A percentile compares a stretch with the other conserved stretches of the same genome.
phyloP scores from a whole-genome alignment of 35 echinoderm and acorn worm species.

The Lytechinus pictus region DNA sequence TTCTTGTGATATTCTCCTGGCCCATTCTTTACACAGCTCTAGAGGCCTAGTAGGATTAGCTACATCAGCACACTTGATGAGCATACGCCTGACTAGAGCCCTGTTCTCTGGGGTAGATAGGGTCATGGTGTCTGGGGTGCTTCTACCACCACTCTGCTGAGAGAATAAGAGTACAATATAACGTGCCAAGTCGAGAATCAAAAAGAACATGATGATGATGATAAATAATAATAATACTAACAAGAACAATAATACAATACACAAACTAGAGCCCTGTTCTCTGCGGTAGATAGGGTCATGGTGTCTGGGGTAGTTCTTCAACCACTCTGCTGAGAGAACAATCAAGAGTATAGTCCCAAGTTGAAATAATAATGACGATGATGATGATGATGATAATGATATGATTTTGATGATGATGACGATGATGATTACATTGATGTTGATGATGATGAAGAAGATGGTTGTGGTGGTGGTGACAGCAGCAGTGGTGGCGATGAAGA shows the following conservation, averaged over 20 bases:
- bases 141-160: slow-evolving; percentile 73
- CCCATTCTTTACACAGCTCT: slow-evolving; percentile 84
- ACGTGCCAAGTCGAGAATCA: too few species aligned
- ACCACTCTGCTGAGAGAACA: slow-evolving; percentile 62
- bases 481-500: too few species aligned
- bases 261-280: slow-evolving; percentile 81
- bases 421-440: too few species aligned
- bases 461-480: too few species aligned
- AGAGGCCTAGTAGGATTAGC: slow-evolving; percentile 88
- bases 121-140: slow-evolving; percentile 72
- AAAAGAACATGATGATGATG: too few species aligned
- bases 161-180: not conserved
- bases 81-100: slow-evolving; percentile 85
- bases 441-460: too few species aligned
- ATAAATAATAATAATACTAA: too few species aligned
- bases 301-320: slow-evolving; percentile 77
- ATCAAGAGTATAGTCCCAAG: too few species aligned
- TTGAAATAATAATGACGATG: too few species aligned
- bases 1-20: slow-evolving; percentile 91
- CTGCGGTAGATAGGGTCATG: slow-evolving; percentile 65
- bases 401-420: too few species aligned
- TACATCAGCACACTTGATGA: slow-evolving; percentile 97
- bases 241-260: too few species aligned
- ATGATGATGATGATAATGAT: too few species aligned
- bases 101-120: slow-evolving; percentile 88